A percentile compares a stretch with the other conserved stretches of the same genome.
Conservation (phyloP, 2,113 vertebrate species). For the Strix aluco region DNA sequence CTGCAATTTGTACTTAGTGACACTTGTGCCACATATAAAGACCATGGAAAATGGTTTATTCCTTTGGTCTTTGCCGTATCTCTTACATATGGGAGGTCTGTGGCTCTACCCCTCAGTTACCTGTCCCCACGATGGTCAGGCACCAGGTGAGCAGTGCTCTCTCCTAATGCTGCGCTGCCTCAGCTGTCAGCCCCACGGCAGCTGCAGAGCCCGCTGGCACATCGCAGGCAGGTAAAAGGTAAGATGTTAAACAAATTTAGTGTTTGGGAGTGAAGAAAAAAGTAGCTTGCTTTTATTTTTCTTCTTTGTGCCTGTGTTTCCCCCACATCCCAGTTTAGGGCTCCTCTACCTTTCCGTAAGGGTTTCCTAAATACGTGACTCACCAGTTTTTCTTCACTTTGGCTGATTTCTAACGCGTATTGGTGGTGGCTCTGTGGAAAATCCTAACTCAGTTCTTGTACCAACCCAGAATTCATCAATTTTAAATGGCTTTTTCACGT, state of each 20-base stretch:
- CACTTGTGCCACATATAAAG: neutral
- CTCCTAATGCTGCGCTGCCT: no score
- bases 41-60: neutral
- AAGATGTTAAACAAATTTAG: neutral
- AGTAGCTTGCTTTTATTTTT: neutral
- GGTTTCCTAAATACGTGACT: neutral
- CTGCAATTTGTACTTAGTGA: neutral
- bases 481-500: neutral
- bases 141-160: no score
- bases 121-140: no score
- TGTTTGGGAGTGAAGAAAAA: neutral
- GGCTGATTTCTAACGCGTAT: neutral
- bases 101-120: neutral
- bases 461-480: neutral
- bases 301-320: rapidly evolving
- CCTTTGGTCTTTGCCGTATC: neutral
- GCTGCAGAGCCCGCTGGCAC: no score
- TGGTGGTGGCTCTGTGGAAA: neutral
- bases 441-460: neutral
- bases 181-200: no score
- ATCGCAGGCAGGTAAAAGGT: neutral
- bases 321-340: no score
- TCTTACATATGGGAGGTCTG: rapidly evolving
- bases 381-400: neutral
- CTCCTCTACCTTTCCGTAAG: neutral